Base-by-base conservation (phyloP, 2,113 vertebrate species). In the Notothenia coriiceps region DNA sequence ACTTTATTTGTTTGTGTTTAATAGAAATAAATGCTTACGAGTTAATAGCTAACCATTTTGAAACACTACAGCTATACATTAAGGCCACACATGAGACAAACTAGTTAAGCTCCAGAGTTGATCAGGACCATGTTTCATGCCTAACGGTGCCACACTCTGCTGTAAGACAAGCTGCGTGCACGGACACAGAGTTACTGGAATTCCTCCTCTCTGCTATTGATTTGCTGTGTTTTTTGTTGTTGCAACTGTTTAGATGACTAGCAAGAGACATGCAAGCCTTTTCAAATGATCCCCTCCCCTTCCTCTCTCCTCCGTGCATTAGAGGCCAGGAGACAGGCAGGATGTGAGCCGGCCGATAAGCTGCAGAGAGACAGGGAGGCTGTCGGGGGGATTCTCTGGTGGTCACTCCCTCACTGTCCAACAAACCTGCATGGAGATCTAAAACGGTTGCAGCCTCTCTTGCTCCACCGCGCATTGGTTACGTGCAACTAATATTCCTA, bases 201-300 rank as follows among this genome's bases (percentile, higher is more conserved):
- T 76, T 81, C 83, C 85, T 86, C 68, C 74, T 74, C 74, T 88
- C 74, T 68, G 10, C 12, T 91, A 94, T 94, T 91, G 93, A 94
- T 94, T 92, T 89, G 72, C 49, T 9, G 64, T 35, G 17, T 61
- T 40, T 40, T 40, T 40, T 65, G 33, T 83, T 22, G 40, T 43
- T 44, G 63, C 81, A 86, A 86, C 85, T 79, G 88, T 92, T 88
- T 77, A 73, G 79, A 86, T 77, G 82, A 69, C 78, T 20, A 71
- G 61, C 14, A 47, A 83, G 82, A 91, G 89, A 87, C 81, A 87
- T 51, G 60, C 79, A 74, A 81, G 80, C 82, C 72, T 61, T 73
- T 88, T 70, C 63, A 80, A 85, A 84, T 29, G 65, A 84, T 86
- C 57, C 56, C 52, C 54, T 46, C 83, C 57, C 43, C 29, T 29